phyloP scores from a whole-genome alignment of 2,888 invertebrate species.

The Eulithis prunata region DNA sequence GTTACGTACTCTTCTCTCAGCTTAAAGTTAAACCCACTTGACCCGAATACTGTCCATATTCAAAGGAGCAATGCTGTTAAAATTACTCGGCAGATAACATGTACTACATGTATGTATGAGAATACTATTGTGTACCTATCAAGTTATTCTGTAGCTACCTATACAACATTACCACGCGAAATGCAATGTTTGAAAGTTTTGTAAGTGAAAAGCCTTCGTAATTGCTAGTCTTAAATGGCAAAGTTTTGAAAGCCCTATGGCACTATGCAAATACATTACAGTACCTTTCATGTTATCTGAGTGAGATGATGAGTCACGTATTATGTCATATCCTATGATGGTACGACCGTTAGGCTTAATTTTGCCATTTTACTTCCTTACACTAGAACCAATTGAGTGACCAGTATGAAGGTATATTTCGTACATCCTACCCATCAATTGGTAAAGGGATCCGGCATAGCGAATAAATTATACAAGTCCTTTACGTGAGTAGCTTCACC shows the following conservation, averaged over 20 bases:
- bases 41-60: conserved; percentile 38
- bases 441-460: conserved; percentile 57
- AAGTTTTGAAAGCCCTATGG: conserved; percentile 38
- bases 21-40: conserved; percentile 38
- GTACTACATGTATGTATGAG: neutral
- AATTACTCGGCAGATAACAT: conserved; percentile 30
- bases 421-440: conserved; percentile 59
- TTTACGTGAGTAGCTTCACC: conserved; percentile 44
- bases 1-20: conserved; percentile 37
- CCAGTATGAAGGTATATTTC: conserved; percentile 56
- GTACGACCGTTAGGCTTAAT: conserved; percentile 59
- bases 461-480: conserved; percentile 56
- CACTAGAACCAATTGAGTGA: conserved; percentile 67
- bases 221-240: conserved; percentile 39
- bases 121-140: neutral
- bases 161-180: neutral
- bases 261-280: conserved; percentile 23
- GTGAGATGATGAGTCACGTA: conserved; percentile 56
- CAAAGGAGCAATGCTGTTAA: conserved; percentile 30
- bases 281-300: conserved; percentile 44
- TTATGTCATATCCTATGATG: conserved; percentile 79
- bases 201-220: conserved; percentile 27
- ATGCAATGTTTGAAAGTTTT: too few species aligned
- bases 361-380: conserved; percentile 66
- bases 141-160: neutral